These are phyloP conservation scores for Heliconius hortense DNA, from an alignment of 2,888 invertebrate genomes.

Conservation along the genomic window DNA sequence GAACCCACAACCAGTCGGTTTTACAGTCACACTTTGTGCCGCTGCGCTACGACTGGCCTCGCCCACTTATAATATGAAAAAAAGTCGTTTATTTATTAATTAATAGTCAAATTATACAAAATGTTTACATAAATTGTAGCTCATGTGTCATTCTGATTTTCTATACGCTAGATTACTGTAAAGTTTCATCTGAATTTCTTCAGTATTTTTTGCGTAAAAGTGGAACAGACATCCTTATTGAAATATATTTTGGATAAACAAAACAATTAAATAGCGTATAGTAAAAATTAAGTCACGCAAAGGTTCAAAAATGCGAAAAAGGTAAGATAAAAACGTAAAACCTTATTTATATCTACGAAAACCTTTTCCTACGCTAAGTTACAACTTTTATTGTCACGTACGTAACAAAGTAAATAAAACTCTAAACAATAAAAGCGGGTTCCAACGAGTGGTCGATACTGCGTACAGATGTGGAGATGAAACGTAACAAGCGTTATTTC, in stretches of 20 bases:
- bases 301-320: not conserved
- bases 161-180: too few relatives aligned
- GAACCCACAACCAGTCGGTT: too few relatives aligned
- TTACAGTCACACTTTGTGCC: too few relatives aligned
- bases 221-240: too few relatives aligned
- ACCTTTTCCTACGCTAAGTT: constrained; percentile 5
- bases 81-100: too few relatives aligned
- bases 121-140: too few relatives aligned
- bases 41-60: too few relatives aligned
- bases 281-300: not conserved
- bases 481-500: constrained; percentile 18
- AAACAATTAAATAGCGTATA: not conserved
- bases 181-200: too few relatives aligned
- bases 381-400: constrained; percentile 18
- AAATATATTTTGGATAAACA: not conserved
- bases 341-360: constrained; percentile 8
- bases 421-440: constrained; percentile 26
- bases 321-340: constrained; percentile 14
- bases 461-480: constrained; percentile 21
- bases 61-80: too few relatives aligned
- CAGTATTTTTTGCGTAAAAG: too few relatives aligned
- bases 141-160: too few relatives aligned
- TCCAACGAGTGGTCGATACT: constrained; percentile 22
- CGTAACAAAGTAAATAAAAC: constrained; percentile 30
- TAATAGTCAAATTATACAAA: too few relatives aligned